phyloP scores from a whole-genome alignment of 2,888 invertebrate species.

The Cantharis rufa region DNA sequence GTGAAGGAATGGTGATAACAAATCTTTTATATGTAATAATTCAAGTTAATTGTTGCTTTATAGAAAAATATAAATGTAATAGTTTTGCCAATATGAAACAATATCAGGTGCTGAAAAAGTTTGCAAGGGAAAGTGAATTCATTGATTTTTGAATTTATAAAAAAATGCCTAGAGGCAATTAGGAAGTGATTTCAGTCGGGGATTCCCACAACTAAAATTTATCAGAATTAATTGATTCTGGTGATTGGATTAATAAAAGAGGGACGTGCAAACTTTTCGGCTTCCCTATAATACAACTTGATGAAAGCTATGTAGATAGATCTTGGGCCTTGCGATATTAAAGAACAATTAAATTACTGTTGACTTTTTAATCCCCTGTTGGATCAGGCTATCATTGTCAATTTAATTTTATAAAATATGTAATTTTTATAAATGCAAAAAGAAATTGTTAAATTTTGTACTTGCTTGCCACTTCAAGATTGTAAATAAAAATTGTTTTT shows the following conservation, averaged over 20 bases:
- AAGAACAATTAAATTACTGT: neutral
- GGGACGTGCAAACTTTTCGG: neutral
- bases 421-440: neutral
- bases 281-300: neutral
- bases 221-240: too few relatives aligned
- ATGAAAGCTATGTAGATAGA: neutral
- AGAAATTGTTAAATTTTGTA: neutral
- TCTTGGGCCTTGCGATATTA: neutral
- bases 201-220: too few relatives aligned
- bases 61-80: neutral
- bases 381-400: neutral
- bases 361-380: neutral
- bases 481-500: neutral
- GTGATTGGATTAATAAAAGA: neutral
- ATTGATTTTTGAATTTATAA: too few relatives aligned
- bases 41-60: neutral
- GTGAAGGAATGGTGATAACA: neutral
- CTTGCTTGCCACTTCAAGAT: neutral
- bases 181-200: too few relatives aligned
- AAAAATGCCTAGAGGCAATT: too few relatives aligned
- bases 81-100: neutral
- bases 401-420: neutral
- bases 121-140: too few relatives aligned
- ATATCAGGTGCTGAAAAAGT: neutral
- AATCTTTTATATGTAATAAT: neutral